These are phyloP conservation scores for Myripristis murdjan DNA, from an alignment of 2,797 vertebrate species.

Conservation along the genomic window DNA sequence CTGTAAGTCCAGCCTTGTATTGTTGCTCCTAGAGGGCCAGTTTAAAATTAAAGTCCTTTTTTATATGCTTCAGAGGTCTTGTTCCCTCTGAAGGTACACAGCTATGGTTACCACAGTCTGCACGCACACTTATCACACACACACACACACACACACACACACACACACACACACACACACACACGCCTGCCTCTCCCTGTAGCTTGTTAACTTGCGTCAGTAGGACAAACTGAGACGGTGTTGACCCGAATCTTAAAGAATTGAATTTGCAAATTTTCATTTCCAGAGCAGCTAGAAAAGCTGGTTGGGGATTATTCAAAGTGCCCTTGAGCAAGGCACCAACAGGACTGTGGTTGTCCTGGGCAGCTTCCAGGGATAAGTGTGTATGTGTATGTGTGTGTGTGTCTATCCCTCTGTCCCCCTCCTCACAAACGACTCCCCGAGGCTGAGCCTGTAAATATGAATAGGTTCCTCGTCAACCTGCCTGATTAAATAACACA, in stretches of 20 bases:
- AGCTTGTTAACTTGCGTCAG: slow-evolving; percentile 12
- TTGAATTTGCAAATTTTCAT: slow-evolving; percentile 23
- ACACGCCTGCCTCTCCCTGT: slow-evolving; percentile 29
- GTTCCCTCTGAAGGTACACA: slow-evolving; percentile 49
- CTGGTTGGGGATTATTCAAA: neutral
- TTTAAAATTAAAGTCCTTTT: slow-evolving; percentile 46
- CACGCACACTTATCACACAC: slow-evolving; percentile 9
- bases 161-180: slow-evolving; percentile 28
- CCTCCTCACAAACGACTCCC: slow-evolving; percentile 36
- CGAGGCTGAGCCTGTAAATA: slow-evolving; percentile 50
- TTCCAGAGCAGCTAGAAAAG: slow-evolving; percentile 24
- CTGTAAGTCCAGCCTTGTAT: slow-evolving; percentile 43
- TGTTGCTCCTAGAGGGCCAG: slow-evolving; percentile 53
- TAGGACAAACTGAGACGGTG: neutral
- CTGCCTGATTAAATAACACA: slow-evolving; percentile 57
- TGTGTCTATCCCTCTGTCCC: slow-evolving; percentile 14
- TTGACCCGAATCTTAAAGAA: slow-evolving; percentile 22
- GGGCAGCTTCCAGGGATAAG: slow-evolving; percentile 4
- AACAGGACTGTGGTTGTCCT: neutral
- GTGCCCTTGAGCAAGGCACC: slow-evolving; percentile 39
- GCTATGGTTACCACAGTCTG: slow-evolving; percentile 27
- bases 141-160: too few relatives aligned
- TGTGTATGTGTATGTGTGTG: too few relatives aligned
- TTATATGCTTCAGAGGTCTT: slow-evolving; percentile 38
- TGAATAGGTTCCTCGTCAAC: slow-evolving; percentile 63